Base-by-base conservation (phyloP, 2,113 vertebrate genomes). In the Semicossyphus pulcher region DNA sequence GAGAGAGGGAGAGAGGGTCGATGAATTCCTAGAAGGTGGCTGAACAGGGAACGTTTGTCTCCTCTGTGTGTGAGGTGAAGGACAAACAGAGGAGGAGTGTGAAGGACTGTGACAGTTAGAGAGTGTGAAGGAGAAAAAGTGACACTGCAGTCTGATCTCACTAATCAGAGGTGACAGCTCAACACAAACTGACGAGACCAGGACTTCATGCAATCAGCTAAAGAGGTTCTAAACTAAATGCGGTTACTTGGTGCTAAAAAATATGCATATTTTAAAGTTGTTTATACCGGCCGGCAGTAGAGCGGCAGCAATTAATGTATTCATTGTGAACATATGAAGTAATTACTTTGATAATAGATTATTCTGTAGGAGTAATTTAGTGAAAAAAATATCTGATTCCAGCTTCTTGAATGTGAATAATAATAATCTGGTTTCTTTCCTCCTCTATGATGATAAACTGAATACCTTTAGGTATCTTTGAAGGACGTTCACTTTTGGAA, bases 1-100 rank as follows among this genome's bases (percentile, higher is more conserved):
- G n/a, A 4, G 52, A 34, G 52, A 20, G 11, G 58, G 31, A 26
- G 41, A 42, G 14, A 28, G 7, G 7, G 14, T 56, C 14, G 12
- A 82, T 48, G 77, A 58, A 73, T 76, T 86, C 69, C 68, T 68
- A 21, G 60, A 86, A 74, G 4, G 16, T 2, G 45, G 21, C 65
- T 29, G 26, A 73, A 51, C 21, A 39, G 59, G 18, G 52, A 42
- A 54, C 4, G 52, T 78, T 39, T 54, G 28, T 64, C 20, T 66
- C 1, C 39, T 54, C 31, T 52, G 32, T 56, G 20, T 36, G 37
- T 32, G 64, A 10, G 4, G 10, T 1, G 10, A 4, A 26, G 32
- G 11, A 58, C 1, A 18, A 37, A 78, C 5, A 41, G 59, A 57
- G 28, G 44, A 52, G 16, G 63, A 64, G 56, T 21, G 64, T 45